Conservation (phyloP, 2,888 invertebrate species). For the Ennomos erosarius region DNA sequence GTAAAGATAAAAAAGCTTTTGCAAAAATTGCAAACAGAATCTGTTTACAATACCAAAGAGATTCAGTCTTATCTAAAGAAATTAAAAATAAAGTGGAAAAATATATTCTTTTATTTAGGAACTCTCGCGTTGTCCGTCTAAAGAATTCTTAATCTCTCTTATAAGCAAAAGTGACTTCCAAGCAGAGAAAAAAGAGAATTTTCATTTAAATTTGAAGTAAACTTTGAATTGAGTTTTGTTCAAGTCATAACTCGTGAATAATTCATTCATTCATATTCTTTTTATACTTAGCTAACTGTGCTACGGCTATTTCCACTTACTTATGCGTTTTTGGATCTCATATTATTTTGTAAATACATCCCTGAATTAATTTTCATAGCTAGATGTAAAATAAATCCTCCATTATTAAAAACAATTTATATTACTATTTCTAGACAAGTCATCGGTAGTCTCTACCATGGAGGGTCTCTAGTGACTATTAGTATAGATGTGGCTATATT, state of each 20-base stretch:
- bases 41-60: constrained; percentile 4
- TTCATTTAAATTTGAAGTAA: constrained; percentile 69
- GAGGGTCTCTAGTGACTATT: no score
- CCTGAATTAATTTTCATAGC: no score
- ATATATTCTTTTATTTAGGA: constrained; percentile 43
- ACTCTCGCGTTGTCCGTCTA: constrained; percentile 47
- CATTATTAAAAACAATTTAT: no score
- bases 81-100: constrained; percentile 37
- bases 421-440: no score
- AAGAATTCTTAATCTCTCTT: constrained; percentile 66
- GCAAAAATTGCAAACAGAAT: background rate
- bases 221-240: constrained; percentile 69
- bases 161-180: constrained; percentile 58
- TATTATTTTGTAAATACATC: background rate
- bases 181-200: constrained; percentile 58
- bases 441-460: no score
- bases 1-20: no score
- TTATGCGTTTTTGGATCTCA: background rate
- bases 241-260: constrained; percentile 64
- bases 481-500: no score
- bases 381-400: no score
- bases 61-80: constrained; percentile 13
- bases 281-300: constrained; percentile 30
- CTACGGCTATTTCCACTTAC: background rate
- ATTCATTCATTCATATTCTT: constrained; percentile 53